phyloP scores from a whole-genome alignment of 2,113 vertebrate genomes.

The Sceloporus undulatus region DNA sequence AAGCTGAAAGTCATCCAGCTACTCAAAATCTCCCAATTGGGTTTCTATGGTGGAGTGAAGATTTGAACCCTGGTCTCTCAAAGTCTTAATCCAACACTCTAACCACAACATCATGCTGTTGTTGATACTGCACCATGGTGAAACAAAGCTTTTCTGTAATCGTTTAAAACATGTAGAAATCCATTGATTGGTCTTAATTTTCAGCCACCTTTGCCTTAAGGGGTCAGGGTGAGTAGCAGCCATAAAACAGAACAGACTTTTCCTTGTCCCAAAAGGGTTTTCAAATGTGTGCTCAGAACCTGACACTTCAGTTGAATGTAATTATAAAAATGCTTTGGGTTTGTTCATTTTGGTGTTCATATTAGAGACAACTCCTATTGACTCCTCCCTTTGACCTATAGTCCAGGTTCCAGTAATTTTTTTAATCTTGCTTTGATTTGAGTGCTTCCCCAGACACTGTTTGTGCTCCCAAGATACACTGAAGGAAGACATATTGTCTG shows the following conservation, averaged over 20 bases:
- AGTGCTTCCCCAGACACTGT: neutral
- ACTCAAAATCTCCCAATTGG: no score
- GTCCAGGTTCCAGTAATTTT: neutral
- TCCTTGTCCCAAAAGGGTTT: neutral
- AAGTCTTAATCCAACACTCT: no score
- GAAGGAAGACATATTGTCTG: constrained; percentile 21
- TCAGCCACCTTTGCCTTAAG: neutral
- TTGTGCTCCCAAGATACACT: neutral
- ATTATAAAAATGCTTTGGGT: neutral
- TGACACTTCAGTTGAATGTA: neutral
- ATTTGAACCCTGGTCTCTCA: no score
- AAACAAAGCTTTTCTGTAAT: neutral
- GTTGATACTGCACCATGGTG: neutral
- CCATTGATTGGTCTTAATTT: neutral
- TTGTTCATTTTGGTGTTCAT: neutral
- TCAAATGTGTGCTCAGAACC: neutral
- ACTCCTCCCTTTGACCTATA: neutral
- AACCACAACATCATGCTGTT: no score
- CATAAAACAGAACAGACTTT: neutral
- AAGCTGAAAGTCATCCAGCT: no score
- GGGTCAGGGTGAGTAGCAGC: neutral
- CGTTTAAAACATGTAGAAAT: neutral
- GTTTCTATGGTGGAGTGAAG: no score
- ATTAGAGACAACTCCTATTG: neutral
- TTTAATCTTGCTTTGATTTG: neutral